A percentile compares a stretch with the other conserved stretches of the same genome.
Evolutionary conservation across 2,113 vertebrate genomes (phyloP).

Genomic region (Jaculus jaculus): DNA sequence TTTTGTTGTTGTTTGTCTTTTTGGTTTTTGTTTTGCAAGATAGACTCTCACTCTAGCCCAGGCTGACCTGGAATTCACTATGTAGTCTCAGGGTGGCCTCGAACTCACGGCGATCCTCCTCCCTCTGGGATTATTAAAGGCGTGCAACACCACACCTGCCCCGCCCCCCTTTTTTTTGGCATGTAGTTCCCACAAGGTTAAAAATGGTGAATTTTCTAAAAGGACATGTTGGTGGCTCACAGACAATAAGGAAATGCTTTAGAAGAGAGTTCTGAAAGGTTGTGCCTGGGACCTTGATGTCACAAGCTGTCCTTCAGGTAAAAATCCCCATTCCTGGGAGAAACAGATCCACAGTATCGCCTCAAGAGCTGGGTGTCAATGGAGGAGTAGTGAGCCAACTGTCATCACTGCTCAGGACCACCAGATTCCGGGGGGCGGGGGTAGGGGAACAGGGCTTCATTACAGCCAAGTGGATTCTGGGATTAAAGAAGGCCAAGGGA

Average conservation of each 20-base stretch:
- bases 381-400: not conserved
- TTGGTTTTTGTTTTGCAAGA: no score
- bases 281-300: not conserved
- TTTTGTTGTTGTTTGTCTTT: not conserved
- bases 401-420: not conserved
- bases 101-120: no score
- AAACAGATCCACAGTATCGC: not conserved
- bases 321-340: not conserved
- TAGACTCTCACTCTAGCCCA: no score
- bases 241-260: not conserved
- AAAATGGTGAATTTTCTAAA: constrained; percentile 1
- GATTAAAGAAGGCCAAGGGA: no score
- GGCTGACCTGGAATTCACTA: no score
- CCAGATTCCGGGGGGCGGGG: not conserved
- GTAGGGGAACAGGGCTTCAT: no score
- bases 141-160: not conserved
- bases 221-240: not conserved
- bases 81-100: no score
- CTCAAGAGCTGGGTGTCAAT: not conserved
- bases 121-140: no score
- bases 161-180: not conserved
- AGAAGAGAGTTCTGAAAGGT: not conserved
- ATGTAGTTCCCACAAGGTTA: not conserved
- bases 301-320: not conserved
- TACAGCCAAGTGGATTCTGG: not conserved